Evolutionary conservation across 2,113 vertebrate genomes (phyloP), one percentile per base, ranked within the genome.

Genomic region (Aphelocoma coerulescens): DNA sequence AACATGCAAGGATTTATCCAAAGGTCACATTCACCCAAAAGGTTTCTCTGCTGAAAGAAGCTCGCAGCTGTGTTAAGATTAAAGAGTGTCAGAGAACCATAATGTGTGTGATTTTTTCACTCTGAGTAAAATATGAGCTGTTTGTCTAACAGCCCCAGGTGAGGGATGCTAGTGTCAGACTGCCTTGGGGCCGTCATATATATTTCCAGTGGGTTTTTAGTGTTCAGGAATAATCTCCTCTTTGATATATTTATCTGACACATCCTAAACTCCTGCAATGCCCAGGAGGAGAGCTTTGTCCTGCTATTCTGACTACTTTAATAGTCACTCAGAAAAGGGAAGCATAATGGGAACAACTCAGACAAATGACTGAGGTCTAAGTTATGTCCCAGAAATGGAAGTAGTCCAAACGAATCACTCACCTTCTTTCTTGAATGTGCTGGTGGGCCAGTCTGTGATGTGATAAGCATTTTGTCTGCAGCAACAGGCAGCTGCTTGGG

Each of bases 41-140:
- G 81, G 28, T 80, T 91, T 94, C 82, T 90, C 89, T 91, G 57
- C 76, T 83, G 44, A 93, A 82, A 66, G 61, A 82, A 61, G 51
- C 86, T 66, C 3, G 4, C 90, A 97, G 62, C 95, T 95, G 91
- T 91, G 73, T 79, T 96, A 78, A 96, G 79, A 90, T 79, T 69
- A 90, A 95, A 95, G 89, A 81, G 37, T 89, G 94, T 93, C 91
- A 89, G 88, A 85, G 86, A 94, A 76, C 78, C 74, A 51, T 77
- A 63, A 73, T 63, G 46, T 87, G n/a, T 84, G 61, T 2, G 32
- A 91, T 93, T 93, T 95, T 91, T 95, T 94, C 91, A 86, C 76
- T 89, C 69, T 21, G 72, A 75, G 84, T 95, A 96, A 94, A 96
- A 89, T 94, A 95, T 76, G 92, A 96, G 74, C 93, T 96, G 79